Base-by-base conservation (phyloP, 2,888 invertebrate species). In the Parnassius glacialis region DNA sequence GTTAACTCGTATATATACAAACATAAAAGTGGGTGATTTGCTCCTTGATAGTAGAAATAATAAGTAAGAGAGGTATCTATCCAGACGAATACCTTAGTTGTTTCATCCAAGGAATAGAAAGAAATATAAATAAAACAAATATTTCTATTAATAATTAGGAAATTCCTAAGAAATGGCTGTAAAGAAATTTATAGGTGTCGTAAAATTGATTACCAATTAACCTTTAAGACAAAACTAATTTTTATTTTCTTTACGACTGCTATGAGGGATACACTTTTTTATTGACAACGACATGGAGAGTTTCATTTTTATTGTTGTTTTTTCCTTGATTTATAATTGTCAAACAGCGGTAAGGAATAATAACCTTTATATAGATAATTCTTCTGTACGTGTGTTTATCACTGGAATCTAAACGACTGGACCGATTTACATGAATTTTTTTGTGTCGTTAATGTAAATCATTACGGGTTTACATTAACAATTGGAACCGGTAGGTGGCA, bases 161-260 rank as follows among this genome's bases (percentile, higher is more conserved):
- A 20, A 20, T 20, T 5, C 48, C 3, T 1, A 13, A 42, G 42
- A 53, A 53, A 41, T 53, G 42, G 9, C n/a, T 13, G 47, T 20
- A 51, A 43, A 11, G 34, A 11, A 41, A 45, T 45, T 52, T 42
- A 41, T 16, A n/a, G 7, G 9, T 20, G 45, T 45, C 51, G 16
- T 61, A 52, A 54, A 60, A 20, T 45, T 48, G 11, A 59, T 53
- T 56, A 61, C 20, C 52, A 57, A 61, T 61, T 47, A 57, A 47
- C 51, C 52, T 61, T 47, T 34, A 9, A 44, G 41, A 57, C 41
- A 51, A 34, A 34, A 48, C 3, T 34, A 43, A 48, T 20, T 43
- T 16, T 10, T 47, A 34, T 47, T 53, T 42, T 10, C 34, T 25
- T 13, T 13, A n/a, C 1, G 9, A 52, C 3, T 5, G 34, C 13